phyloP scores from a whole-genome alignment of 2,888 invertebrate species.

The Syrphus vitripennis region DNA sequence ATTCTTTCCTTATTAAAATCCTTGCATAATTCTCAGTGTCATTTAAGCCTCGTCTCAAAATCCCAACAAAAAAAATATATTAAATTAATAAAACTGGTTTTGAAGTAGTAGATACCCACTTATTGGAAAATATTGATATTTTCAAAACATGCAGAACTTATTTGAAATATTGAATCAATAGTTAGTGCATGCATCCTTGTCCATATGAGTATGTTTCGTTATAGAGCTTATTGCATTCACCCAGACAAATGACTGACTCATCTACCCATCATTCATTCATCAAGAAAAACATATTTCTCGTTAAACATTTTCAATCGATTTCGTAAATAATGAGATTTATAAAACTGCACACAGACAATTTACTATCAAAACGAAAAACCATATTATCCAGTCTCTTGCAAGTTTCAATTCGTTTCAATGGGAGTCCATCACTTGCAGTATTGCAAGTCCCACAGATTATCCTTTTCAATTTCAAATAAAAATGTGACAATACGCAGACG shows the following conservation, averaged over 20 bases:
- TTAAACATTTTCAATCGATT: neutral
- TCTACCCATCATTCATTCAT: neutral
- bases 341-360: neutral
- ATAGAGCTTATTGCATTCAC: neutral
- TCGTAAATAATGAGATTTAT: neutral
- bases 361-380: neutral
- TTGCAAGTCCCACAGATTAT: slow-evolving; percentile 47
- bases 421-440: slow-evolving; percentile 48
- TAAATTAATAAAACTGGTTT: no score
- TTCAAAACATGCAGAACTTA: no score
- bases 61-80: no score
- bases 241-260: neutral
- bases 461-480: slow-evolving; percentile 54
- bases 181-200: no score
- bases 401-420: slow-evolving; percentile 33
- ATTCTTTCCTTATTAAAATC: no score
- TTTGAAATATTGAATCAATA: no score
- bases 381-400: slow-evolving; percentile 6
- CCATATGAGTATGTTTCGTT: neutral
- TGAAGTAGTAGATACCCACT: no score
- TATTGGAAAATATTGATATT: no score
- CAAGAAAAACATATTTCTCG: neutral
- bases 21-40: no score
- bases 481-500: slow-evolving; percentile 42
- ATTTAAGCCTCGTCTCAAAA: no score